These are phyloP conservation scores for Aldabrachelys gigantea DNA, from an alignment of 2,113 vertebrate species.

Conservation along the genomic window DNA sequence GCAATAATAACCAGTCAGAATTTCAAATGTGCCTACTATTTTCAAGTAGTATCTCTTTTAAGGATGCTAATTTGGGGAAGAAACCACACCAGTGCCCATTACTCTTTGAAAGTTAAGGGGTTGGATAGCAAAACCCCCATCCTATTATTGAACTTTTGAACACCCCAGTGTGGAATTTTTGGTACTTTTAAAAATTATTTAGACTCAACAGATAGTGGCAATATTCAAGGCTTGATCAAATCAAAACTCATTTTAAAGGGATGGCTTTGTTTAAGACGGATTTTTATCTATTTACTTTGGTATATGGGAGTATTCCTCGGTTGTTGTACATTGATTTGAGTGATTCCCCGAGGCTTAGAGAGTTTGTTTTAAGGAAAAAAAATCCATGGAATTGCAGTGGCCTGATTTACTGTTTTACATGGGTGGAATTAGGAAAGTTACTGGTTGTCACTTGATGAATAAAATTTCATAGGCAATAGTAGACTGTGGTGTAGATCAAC, in stretches of 20 bases:
- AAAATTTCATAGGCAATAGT: neutral
- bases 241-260: neutral
- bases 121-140: neutral
- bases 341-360: neutral
- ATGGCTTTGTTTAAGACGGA: neutral
- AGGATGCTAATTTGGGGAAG: neutral
- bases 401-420: neutral
- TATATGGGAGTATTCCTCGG: neutral
- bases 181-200: neutral
- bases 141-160: neutral
- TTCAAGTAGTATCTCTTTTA: neutral
- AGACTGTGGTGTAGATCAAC: neutral
- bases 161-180: neutral
- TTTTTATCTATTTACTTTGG: neutral
- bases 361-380: neutral
- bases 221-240: neutral
- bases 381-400: neutral
- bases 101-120: neutral
- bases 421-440: neutral
- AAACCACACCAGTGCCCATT: neutral
- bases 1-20: slow-evolving; percentile 17
- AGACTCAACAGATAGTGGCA: neutral
- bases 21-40: neutral
- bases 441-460: neutral
- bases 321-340: neutral